Evolutionary conservation across 2,113 vertebrate species (phyloP).

Genomic region (Xenopus laevis): DNA sequence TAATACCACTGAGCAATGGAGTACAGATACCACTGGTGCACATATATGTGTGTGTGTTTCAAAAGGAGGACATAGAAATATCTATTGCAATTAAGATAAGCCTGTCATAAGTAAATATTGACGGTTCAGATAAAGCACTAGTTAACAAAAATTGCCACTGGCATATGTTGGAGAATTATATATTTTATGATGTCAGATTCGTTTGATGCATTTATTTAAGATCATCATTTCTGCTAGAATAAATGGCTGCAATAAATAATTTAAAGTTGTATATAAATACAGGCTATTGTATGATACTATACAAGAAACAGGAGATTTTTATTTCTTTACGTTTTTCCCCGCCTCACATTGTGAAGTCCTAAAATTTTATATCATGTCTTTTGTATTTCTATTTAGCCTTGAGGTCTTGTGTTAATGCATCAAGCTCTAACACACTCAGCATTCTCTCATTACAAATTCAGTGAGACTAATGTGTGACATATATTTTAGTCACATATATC

Average conservation of each 20-base stretch:
- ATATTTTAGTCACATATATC: conserved; percentile 30
- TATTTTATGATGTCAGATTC: conserved; percentile 27
- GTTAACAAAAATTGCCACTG: conserved; percentile 18
- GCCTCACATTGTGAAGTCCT: too few relatives aligned
- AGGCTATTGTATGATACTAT: conserved; percentile 17
- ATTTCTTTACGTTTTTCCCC: neutral
- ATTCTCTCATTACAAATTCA: neutral
- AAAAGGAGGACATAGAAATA: too few relatives aligned
- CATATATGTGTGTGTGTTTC: too few relatives aligned
- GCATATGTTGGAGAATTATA: conserved; percentile 21
- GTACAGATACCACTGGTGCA: too few relatives aligned
- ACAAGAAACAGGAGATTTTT: conserved; percentile 3
- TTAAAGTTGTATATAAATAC: conserved; percentile 41
- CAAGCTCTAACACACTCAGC: neutral
- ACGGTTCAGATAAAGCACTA: neutral
- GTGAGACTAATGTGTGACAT: neutral
- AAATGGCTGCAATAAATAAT: conserved; percentile 42
- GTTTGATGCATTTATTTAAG: conserved; percentile 29
- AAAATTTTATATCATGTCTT: neutral
- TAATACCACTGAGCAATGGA: too few relatives aligned
- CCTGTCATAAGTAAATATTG: too few relatives aligned
- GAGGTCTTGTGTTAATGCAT: neutral
- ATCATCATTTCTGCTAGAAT: conserved; percentile 29
- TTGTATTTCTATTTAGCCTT: neutral
- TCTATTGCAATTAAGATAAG: too few relatives aligned